These are phyloP conservation scores for Scolopax rusticola DNA, from an alignment of 2,797 vertebrate species.

Conservation along the genomic window DNA sequence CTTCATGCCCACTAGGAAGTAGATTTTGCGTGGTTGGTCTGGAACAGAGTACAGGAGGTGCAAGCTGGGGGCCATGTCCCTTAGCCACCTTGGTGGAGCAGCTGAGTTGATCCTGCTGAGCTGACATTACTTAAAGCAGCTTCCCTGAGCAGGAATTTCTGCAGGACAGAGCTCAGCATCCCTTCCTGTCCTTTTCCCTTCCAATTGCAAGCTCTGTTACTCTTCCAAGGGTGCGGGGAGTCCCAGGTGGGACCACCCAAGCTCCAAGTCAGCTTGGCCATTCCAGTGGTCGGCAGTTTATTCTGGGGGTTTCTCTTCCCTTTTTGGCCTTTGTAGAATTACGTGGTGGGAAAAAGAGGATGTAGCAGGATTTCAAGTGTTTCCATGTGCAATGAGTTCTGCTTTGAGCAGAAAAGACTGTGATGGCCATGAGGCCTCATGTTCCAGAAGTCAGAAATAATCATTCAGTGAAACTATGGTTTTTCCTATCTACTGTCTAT, in stretches of 20 bases:
- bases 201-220: neutral
- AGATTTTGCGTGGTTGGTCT: neutral
- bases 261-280: neutral
- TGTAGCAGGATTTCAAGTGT: neutral
- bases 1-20: neutral
- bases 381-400: neutral
- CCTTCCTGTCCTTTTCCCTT: neutral
- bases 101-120: accelerated
- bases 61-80: accelerated
- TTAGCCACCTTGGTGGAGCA: accelerated
- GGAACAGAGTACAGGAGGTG: accelerated
- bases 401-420: neutral
- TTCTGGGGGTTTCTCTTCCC: neutral
- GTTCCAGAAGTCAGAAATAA: neutral
- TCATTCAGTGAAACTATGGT: neutral
- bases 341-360: neutral
- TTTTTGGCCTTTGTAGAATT: neutral
- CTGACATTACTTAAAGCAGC: neutral
- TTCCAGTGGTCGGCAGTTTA: neutral
- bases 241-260: neutral
- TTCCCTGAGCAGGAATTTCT: neutral
- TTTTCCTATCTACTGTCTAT: neutral
- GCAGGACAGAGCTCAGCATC: neutral
- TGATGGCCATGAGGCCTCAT: neutral
- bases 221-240: neutral